Base-by-base conservation (phyloP, 2,888 invertebrate species). In the Scrobipalpa costella region DNA sequence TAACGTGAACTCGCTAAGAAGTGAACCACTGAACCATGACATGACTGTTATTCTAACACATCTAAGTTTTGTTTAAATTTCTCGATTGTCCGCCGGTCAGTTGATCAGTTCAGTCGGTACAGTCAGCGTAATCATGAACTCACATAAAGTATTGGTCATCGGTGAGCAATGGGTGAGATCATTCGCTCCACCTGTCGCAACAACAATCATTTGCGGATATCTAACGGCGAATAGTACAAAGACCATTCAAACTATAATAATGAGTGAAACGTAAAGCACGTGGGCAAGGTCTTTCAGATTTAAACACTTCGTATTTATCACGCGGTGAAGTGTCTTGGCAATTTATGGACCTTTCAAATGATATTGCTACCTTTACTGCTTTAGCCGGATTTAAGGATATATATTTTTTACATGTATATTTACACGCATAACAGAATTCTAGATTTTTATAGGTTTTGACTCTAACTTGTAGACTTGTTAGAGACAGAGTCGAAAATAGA, bases 161-260 rank as follows among this genome's bases (percentile, higher is more conserved):
- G 81, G 80, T 88, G 87, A 88, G 88, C 88, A 87, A 88, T 83
- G 78, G 83, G 82, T 89, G 89, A 88, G 86, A 84, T 89, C 89
- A 89, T 73, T 73, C 72, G 70, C 34, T 62, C 71, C 78, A 82
- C 83, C 81, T 77, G 76, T 71, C 73, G 75, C 77, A 73, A 76
- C 77, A 73, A 74, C 71, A 63, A 70, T 66, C 70, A 71, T 66
- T 69, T 60, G 68, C 74, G 75, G 75, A 77, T 77, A 78, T 77
- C 76, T 77, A 79, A 73, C 73, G 66, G 76, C 73, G 73, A 73
- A 74, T 36, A 49, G 2, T 38, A 9, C 15, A 59, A 59, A 59
- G 27, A 36, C 44, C 19, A 19, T 44, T 44, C 27, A n/a, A 34
- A 55, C 55, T n/a, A 15, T 55, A 55, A 34, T 52, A 55, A 34